Base-by-base conservation (phyloP, 2,113 vertebrate species). In the Hemicordylus capensis region DNA sequence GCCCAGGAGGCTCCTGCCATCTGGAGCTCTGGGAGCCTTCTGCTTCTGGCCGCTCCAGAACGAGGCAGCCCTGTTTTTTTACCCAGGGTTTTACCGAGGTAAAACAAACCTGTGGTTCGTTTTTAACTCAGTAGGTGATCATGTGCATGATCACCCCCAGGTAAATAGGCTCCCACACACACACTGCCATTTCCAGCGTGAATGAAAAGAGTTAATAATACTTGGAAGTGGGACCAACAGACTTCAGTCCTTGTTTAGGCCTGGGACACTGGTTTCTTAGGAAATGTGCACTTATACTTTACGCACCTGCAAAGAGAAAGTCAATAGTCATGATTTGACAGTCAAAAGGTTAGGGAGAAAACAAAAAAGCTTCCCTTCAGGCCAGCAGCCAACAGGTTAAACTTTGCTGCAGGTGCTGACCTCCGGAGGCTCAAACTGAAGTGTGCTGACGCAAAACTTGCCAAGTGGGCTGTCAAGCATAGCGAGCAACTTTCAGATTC, bases 371-470 rank as follows among this genome's bases (percentile, higher is more conserved):
- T 2, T 72, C 14, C 90, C 91, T 89, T 86, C 88, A 92, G 93
- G 88, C 90, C 92, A 88, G 87, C 86, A 90, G 88, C 91, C 92
- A 88, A 85, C 67, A 48, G 67, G 87, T 92, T 96, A 95, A 96
- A 96, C 94, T 96, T 95, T 95, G 88, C 91, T 44, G 39, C 75
- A 61, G 86, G 87, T 88, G 86, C 88, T 95, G 93, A 95, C 92
- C 92, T 84, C 81, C 20, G 51, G 59, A 83, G 80, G 81, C 86
- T 78, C 70, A 70, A 90, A 84, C 82, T 64, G 73, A 90, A n/a
- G 73, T 88, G 86, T 8, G 86, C 81, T 84, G 51, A 83, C 86
- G 91, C 92, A 95, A 92, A 94, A 72, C 74, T 84, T 83, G 81
- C 87, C 92, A 72, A 90, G 90, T 54, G 76, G 86, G 91, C 85